A percentile compares a stretch with the other conserved stretches of the same genome.
Evolutionary conservation across 2,888 invertebrate species (phyloP).

Genomic region (Merodon equestris): DNA sequence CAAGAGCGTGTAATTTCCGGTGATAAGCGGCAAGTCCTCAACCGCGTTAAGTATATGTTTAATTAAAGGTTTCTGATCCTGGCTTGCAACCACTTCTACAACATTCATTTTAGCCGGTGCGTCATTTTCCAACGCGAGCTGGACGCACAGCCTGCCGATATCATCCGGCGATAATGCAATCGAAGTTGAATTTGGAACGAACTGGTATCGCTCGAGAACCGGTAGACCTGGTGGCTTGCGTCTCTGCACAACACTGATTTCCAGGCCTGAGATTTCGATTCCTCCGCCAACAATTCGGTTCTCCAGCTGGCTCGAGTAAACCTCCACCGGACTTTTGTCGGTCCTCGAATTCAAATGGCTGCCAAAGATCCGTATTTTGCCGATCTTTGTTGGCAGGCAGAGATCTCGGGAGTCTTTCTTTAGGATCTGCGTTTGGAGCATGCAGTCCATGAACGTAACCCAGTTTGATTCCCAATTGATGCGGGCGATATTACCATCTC

Average conservation of each 20-base stretch:
- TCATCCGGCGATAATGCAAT: constrained; percentile 74
- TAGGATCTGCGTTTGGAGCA: constrained; percentile 89
- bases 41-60: constrained; percentile 81
- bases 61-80: constrained; percentile 79
- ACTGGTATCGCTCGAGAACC: constrained; percentile 86
- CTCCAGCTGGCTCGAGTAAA: constrained; percentile 63
- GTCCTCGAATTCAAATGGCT: constrained; percentile 80
- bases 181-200: constrained; percentile 82
- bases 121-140: constrained; percentile 85
- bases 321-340: constrained; percentile 69
- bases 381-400: constrained; percentile 86
- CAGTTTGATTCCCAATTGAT: constrained; percentile 87
- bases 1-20: constrained; percentile 81
- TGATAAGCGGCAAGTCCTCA: constrained; percentile 83
- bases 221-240: constrained; percentile 84
- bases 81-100: constrained; percentile 79
- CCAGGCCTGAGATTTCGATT: constrained; percentile 86
- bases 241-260: constrained; percentile 85
- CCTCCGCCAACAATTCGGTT: constrained; percentile 82
- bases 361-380: constrained; percentile 84
- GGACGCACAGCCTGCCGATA: constrained; percentile 82
- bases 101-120: constrained; percentile 81
- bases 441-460: constrained; percentile 91
- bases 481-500: constrained; percentile 72
- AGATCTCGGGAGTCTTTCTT: constrained; percentile 84